phyloP scores from a whole-genome alignment of 2,888 invertebrate species.

The Andrena bucephala region DNA sequence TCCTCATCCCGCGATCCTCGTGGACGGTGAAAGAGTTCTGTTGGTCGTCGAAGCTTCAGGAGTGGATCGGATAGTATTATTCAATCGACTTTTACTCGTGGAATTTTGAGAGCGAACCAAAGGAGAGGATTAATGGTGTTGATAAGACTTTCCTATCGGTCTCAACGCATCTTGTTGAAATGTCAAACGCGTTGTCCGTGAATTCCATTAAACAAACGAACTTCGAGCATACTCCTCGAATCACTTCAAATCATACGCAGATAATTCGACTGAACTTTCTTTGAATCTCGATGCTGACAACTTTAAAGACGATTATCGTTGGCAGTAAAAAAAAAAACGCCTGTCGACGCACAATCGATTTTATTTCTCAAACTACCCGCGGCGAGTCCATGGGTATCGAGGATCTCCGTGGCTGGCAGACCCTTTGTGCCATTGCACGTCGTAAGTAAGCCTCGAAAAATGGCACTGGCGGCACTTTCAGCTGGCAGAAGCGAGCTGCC shows the following conservation, averaged over 20 bases:
- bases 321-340: neutral
- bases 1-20: neutral
- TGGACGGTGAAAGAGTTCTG: neutral
- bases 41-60: neutral
- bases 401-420: constrained; percentile 1
- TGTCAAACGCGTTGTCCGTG: constrained; percentile 25
- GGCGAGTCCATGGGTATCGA: neutral
- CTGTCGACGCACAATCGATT: neutral
- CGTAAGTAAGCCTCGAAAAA: constrained; percentile 56
- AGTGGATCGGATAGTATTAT: neutral
- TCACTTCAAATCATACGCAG: constrained; percentile 25
- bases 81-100: constrained; percentile 22
- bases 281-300: neutral
- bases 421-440: constrained; percentile 40
- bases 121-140: neutral
- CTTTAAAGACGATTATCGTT: neutral
- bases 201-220: constrained; percentile 58
- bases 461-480: constrained; percentile 50
- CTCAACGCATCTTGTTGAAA: constrained; percentile 40
- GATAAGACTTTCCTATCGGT: constrained; percentile 8
- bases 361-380: constrained; percentile 11
- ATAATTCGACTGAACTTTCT: neutral
- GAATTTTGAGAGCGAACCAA: constrained; percentile 50
- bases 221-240: neutral
- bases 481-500: constrained; percentile 14